Percentiles rank a stretch among this genome's conserved stretches.
phyloP scores from a whole-genome alignment of 1,140 invertebrate genomes.

The Intoshia linei region DNA sequence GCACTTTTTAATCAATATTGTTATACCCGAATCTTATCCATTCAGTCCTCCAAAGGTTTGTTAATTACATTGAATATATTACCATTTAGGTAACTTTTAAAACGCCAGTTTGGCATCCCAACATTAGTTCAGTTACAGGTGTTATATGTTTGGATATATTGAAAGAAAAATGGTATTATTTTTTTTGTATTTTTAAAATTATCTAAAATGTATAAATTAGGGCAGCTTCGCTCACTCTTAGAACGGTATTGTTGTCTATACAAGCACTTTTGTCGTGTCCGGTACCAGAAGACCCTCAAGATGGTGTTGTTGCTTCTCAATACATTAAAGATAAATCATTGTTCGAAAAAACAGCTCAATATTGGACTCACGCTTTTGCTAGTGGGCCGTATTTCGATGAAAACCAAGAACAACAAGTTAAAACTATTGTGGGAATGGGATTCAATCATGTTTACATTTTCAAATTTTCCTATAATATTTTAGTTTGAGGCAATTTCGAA shows the following conservation, averaged over 20 bases:
- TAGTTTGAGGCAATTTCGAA: too few relatives aligned
- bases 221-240: conserved; percentile 87
- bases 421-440: too few relatives aligned
- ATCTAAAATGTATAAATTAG: conserved; percentile 15
- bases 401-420: too few relatives aligned
- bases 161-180: conserved; percentile 68
- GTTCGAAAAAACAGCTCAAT: conserved; percentile 51
- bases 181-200: not conserved
- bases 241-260: conserved; percentile 62
- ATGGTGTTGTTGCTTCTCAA: conserved; percentile 61
- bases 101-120: conserved; percentile 97
- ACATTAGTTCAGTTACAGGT: conserved; percentile 89
- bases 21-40: conserved; percentile 90
- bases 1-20: conserved; percentile 63
- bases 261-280: conserved; percentile 59
- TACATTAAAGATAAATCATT: conserved; percentile 54
- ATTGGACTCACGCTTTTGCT: conserved; percentile 78
- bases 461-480: too few relatives aligned
- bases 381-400: conserved; percentile 22
- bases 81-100: conserved; percentile 34
- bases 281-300: conserved; percentile 64
- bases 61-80: conserved; percentile 1
- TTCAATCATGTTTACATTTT: too few relatives aligned
- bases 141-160: conserved; percentile 94
- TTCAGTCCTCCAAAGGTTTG: conserved; percentile 73